Evolutionary conservation across 2,888 invertebrate genomes (phyloP), one percentile per base, ranked within the genome.

Genomic region (Sisyra nigra): DNA sequence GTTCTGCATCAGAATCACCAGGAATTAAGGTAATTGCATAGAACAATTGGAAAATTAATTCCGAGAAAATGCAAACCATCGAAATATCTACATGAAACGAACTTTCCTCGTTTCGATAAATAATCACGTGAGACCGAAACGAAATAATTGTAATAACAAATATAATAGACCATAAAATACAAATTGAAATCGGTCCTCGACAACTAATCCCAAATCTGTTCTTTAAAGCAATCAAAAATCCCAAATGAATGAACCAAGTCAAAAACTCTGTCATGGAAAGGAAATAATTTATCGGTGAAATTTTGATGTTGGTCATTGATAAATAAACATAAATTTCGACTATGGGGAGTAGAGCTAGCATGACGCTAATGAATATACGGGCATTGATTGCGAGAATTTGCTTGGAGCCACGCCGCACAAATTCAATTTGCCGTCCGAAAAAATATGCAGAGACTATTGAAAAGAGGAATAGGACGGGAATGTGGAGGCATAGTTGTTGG

Each of bases 211-310:
- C 69, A 33, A 80, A 62, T 50, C 74, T 67, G 51, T 68, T 71
- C 51, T 78, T 76, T 44, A 86, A 60, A 3, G 79, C 75, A 50
- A 84, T 63, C 51, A 74, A 70, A 59, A 80, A 84, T 48, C 80
- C 74, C 51, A 83, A 74, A 62, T 93, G 91, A 13, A 86, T 69
- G 42, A 82, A 63, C 92, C 92, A 92, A 38, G 83, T 70, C 38
- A 87, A 60, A 49, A 77, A 76, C 56, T 85, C 73, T 3, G 80
- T 70, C 35, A 77, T 76, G 17, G 76, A 73, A 37, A 77, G 63
- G 35, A 87, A 69, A 55, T 82, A 78, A 58, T 85, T 81, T 43
- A 80, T 69, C 8, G 80, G 74, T 53, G 69, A 69, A 45, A 76
- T 61, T 42, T 61, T 55, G 49, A 65, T 62, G 34, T 65, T 55